phyloP scores from a whole-genome alignment of 2,113 vertebrate genomes.

The Mormoops blainvillei region DNA sequence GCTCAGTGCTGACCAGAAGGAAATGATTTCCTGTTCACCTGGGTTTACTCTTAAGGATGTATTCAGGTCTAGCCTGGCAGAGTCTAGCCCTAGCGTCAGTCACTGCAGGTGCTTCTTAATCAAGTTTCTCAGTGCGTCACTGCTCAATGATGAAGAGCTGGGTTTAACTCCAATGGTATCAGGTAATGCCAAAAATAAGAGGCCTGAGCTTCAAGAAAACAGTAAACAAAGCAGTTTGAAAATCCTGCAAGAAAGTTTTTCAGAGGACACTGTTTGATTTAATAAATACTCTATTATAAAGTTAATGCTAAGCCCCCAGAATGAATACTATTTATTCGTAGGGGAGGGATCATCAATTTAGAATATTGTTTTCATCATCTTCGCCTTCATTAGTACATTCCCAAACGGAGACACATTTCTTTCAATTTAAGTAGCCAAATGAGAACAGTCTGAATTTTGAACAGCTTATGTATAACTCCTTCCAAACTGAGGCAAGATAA shows the following conservation, averaged over 20 bases:
- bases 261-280: neutral
- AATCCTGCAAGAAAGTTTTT: slow-evolving; percentile 38
- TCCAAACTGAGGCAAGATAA: neutral
- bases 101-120: slow-evolving; percentile 50
- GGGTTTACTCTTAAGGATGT: slow-evolving; percentile 38
- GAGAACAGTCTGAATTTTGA: neutral
- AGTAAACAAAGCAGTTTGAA: slow-evolving; percentile 21
- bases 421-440: slow-evolving; percentile 1
- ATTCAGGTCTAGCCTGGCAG: slow-evolving; percentile 33
- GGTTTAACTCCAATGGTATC: neutral
- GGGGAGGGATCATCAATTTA: neutral
- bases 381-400: neutral
- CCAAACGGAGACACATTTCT: slow-evolving; percentile 15
- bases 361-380: slow-evolving; percentile 26
- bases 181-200: slow-evolving; percentile 51
- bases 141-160: neutral
- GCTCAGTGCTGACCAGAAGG: neutral
- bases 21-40: slow-evolving; percentile 64
- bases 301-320: neutral
- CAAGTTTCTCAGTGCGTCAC: slow-evolving; percentile 37
- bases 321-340: neutral
- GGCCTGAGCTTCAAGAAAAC: slow-evolving; percentile 34
- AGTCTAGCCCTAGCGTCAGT: neutral
- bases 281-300: neutral
- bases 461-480: neutral